Conservation (phyloP, 1,140 invertebrate species). For the Drosophila auraria region DNA sequence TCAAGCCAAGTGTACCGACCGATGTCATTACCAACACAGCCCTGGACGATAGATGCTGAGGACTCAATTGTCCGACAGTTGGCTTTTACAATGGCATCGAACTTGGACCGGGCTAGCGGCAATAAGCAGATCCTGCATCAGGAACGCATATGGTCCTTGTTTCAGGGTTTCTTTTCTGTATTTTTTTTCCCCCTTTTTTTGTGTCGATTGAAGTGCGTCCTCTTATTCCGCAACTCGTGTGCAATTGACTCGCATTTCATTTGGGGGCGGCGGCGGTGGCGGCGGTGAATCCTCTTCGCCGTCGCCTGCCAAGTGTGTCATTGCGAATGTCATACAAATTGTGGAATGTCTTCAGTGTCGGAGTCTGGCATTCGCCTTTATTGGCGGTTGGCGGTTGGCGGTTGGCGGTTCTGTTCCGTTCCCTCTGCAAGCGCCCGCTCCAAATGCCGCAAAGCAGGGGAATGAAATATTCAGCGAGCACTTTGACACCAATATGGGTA, state of each 20-base stretch:
- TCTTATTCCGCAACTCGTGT: constrained; percentile 8
- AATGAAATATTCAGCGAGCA: constrained; percentile 30
- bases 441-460: constrained; percentile 4
- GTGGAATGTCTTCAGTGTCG: constrained; percentile 28
- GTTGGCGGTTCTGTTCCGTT: no score
- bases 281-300: constrained; percentile 6
- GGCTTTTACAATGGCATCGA: constrained; percentile 43
- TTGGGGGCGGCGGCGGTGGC: not conserved
- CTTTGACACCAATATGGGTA: constrained; percentile 12
- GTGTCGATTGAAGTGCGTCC: not conserved
- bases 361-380: constrained; percentile 1
- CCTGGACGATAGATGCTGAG: not conserved
- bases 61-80: constrained; percentile 21
- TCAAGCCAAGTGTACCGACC: constrained; percentile 27
- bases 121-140: constrained; percentile 32
- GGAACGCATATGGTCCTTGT: constrained; percentile 30
- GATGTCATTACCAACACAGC: constrained; percentile 40
- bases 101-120: constrained; percentile 15
- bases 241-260: constrained; percentile 36
- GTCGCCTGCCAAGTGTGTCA: constrained; percentile 51
- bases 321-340: constrained; percentile 74
- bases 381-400: no score
- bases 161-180: not conserved
- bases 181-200: not conserved
- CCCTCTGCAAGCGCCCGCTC: not conserved